These are phyloP conservation scores for Corvus moneduloides DNA, from an alignment of 2,113 vertebrate species.

Conservation along the genomic window DNA sequence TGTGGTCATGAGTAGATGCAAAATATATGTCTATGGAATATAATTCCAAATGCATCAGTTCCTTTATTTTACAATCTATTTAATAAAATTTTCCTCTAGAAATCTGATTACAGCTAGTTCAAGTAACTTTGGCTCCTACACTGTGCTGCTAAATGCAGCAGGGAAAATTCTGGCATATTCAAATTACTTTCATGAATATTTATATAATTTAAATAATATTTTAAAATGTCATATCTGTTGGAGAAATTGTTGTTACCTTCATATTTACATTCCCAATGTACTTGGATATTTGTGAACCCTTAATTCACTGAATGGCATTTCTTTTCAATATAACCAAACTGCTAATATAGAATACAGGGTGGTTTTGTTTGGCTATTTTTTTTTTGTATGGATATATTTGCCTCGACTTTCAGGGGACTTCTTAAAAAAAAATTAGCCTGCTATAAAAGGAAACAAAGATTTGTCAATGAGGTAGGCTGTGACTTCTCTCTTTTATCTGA, in stretches of 20 bases:
- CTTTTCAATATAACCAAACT: background rate
- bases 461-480: background rate
- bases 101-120: background rate
- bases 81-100: background rate
- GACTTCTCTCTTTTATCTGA: background rate
- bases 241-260: background rate
- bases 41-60: background rate
- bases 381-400: background rate
- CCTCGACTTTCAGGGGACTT: background rate
- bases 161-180: background rate
- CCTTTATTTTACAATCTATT: background rate
- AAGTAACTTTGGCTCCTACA: background rate
- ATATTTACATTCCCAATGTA: background rate
- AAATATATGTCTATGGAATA: background rate
- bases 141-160: background rate
- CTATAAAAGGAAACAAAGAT: background rate
- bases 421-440: background rate
- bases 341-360: background rate
- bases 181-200: constrained; percentile 34
- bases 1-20: background rate
- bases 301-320: background rate
- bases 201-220: constrained; percentile 25
- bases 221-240: constrained; percentile 17
- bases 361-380: background rate
- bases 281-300: background rate